Evolutionary conservation across 92 coral and sea anemone species (phyloP).

Genomic region (Zoanthus sansibaricus): DNA sequence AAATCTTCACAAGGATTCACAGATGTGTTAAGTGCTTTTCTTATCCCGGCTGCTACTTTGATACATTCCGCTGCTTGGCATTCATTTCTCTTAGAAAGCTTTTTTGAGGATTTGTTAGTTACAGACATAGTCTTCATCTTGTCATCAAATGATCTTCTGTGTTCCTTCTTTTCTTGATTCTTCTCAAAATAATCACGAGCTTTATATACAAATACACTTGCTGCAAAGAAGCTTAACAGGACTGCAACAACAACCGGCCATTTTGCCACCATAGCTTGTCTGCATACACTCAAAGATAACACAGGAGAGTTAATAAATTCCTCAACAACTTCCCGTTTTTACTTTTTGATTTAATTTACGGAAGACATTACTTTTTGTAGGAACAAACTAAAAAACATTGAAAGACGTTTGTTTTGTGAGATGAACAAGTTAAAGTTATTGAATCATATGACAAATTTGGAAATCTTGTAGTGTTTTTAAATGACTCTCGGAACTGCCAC

Average conservation of each 20-base stretch:
- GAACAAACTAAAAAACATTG: background rate
- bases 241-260: conserved; percentile 40
- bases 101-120: background rate
- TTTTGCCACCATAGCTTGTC: conserved; percentile 51
- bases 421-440: background rate
- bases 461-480: background rate
- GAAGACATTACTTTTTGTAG: background rate
- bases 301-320: background rate
- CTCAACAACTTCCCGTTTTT: background rate
- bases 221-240: conserved; percentile 36
- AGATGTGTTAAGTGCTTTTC: conserved; percentile 67
- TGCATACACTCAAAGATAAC: background rate
- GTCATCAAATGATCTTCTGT: conserved; percentile 17
- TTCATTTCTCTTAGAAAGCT: conserved; percentile 32
- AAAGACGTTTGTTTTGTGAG: background rate
- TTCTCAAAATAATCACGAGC: conserved; percentile 33
- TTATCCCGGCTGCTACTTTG: conserved; percentile 75
- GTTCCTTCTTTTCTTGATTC: conserved; percentile 32
- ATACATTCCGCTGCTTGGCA: conserved; percentile 82
- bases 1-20: conserved; percentile 92
- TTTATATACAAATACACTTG: conserved; percentile 34
- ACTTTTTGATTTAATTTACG: background rate
- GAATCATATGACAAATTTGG: conserved; percentile 30
- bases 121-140: background rate
- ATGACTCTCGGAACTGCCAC: background rate